Conservation (phyloP, 1,140 invertebrate genomes). For the Papilio machaon region DNA sequence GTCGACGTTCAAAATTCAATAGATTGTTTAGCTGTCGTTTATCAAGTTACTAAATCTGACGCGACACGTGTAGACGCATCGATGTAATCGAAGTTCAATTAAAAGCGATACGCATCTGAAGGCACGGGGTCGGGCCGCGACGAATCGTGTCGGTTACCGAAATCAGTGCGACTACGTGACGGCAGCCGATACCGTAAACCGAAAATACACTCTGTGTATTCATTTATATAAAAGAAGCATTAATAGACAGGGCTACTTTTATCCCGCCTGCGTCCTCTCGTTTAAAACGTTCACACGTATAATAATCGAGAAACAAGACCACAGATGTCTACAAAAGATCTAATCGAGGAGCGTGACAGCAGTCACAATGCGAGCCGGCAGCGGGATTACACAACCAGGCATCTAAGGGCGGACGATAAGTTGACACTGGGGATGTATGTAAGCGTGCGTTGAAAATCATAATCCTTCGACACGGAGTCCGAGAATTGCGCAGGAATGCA, state of each 20-base stretch:
- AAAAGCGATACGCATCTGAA: constrained; percentile 55
- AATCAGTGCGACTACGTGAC: constrained; percentile 54
- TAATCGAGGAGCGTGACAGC: constrained; percentile 55
- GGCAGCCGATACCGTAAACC: constrained; percentile 47
- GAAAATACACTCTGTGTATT: constrained; percentile 45
- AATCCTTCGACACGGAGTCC: constrained; percentile 63
- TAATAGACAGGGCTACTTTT: constrained; percentile 31
- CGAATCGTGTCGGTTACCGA: constrained; percentile 54
- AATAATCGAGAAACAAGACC: constrained; percentile 23
- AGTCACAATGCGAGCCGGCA: constrained; percentile 58
- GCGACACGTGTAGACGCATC: constrained; percentile 38
- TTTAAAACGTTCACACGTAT: constrained; percentile 17
- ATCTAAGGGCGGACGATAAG: constrained; percentile 64
- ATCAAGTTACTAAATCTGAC: constrained; percentile 47
- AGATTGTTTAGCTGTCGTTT: constrained; percentile 58
- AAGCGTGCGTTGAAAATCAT: constrained; percentile 66
- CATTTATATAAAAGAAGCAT: constrained; percentile 36
- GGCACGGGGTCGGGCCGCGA: constrained; percentile 46
- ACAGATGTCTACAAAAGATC: constrained; percentile 46
- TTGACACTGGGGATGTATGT: constrained; percentile 61
- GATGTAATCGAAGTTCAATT: constrained; percentile 63
- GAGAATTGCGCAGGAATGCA: constrained; percentile 75
- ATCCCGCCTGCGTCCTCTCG: neutral
- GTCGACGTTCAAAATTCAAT: constrained; percentile 54
- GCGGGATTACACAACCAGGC: constrained; percentile 62